Evolutionary conservation across 2,113 vertebrate species (phyloP).

Genomic region (Triplophysa tibetana): DNA sequence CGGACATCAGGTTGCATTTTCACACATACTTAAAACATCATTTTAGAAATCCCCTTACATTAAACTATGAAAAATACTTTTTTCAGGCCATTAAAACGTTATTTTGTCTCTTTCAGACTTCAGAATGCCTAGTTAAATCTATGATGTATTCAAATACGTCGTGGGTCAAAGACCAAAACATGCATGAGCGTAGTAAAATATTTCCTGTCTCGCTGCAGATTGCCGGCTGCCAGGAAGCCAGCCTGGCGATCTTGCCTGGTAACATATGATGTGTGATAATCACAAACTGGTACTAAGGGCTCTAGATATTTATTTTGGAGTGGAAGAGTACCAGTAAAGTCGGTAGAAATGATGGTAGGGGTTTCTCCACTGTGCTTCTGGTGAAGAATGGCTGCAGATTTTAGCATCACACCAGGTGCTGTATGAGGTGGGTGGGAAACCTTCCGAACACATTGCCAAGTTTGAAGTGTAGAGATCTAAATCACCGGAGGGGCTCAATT

Average conservation of each 20-base stretch:
- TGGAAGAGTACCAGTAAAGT: slow-evolving; percentile 62
- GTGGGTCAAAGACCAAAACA: slow-evolving; percentile 23
- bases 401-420: slow-evolving; percentile 57
- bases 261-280: slow-evolving; percentile 87
- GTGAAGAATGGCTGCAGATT: slow-evolving; percentile 61
- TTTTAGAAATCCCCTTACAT: not conserved
- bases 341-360: slow-evolving; percentile 68
- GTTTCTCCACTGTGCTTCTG: slow-evolving; percentile 42
- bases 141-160: slow-evolving; percentile 24
- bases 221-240: slow-evolving; percentile 71
- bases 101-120: slow-evolving; percentile 14
- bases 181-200: slow-evolving; percentile 18
- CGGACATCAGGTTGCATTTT: not conserved
- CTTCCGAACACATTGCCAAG: slow-evolving; percentile 2
- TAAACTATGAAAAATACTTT: not conserved
- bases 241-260: slow-evolving; percentile 81
- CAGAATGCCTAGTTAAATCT: not conserved
- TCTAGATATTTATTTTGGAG: slow-evolving; percentile 79
- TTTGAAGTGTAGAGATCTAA: not conserved
- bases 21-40: not conserved
- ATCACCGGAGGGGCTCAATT: slow-evolving; percentile 3
- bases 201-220: slow-evolving; percentile 45
- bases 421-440: slow-evolving; percentile 26
- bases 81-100: not conserved
- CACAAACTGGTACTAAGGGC: slow-evolving; percentile 82